These are phyloP conservation scores for Dasysyrphus albostriatus DNA, from an alignment of 2,888 invertebrate genomes.

Conservation along the genomic window DNA sequence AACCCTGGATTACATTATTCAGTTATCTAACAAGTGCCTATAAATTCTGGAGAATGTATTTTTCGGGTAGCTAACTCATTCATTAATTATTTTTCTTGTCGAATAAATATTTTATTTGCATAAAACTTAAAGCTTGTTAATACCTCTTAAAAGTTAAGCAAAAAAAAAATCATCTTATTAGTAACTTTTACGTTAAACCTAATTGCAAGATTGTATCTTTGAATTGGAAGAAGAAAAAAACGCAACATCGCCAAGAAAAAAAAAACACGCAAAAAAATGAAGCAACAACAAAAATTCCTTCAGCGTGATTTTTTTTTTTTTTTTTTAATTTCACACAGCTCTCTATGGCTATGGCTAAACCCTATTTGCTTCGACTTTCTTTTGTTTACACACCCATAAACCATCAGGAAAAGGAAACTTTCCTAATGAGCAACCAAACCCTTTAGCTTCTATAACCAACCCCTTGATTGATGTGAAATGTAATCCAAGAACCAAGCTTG, in stretches of 20 bases:
- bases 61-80: background rate
- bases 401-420: conserved; percentile 48
- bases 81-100: background rate
- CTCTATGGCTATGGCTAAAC: background rate
- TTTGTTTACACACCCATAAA: conserved; percentile 67
- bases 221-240: conserved; percentile 2
- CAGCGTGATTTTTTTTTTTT: conserved; percentile 3
- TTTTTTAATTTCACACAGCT: background rate
- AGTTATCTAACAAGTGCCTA: background rate
- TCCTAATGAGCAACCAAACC: conserved; percentile 63
- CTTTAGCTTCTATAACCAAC: conserved; percentile 39
- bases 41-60: background rate
- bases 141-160: conserved; percentile 18
- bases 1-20: background rate
- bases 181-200: conserved; percentile 34
- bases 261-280: conserved; percentile 9
- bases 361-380: conserved; percentile 35
- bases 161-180: conserved; percentile 23
- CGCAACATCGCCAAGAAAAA: background rate
- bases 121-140: conserved; percentile 16
- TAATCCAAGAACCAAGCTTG: conserved; percentile 48
- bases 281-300: background rate
- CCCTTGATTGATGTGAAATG: conserved; percentile 69
- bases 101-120: conserved; percentile 18
- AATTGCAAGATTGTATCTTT: conserved; percentile 43